These are phyloP conservation scores for Neostethus bicornis DNA, from an alignment of 2,797 vertebrate species.

Conservation along the genomic window DNA sequence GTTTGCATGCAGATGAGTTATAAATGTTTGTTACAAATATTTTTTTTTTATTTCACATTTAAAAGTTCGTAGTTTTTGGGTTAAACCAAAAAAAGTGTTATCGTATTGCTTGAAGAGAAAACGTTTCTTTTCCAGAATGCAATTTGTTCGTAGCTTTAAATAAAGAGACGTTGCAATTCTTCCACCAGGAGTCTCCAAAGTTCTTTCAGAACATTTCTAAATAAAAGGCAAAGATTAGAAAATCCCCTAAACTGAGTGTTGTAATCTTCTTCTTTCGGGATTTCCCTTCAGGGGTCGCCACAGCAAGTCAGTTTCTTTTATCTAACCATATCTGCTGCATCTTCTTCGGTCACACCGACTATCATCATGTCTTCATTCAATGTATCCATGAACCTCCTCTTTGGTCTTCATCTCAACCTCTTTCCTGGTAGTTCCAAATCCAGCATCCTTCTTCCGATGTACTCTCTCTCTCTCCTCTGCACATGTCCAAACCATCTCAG, in stretches of 20 bases:
- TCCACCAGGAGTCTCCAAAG: constrained; percentile 68
- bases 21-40: constrained; percentile 2
- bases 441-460: no score
- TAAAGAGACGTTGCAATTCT: constrained; percentile 11
- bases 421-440: no score
- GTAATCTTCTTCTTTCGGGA: no score
- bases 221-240: constrained; percentile 2
- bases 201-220: constrained; percentile 1
- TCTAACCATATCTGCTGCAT: no score
- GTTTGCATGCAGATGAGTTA: constrained; percentile 36
- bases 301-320: no score
- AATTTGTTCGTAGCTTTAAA: constrained; percentile 29
- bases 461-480: no score
- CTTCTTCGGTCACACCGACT: no score
- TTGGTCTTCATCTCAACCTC: no score
- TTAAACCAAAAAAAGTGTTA: constrained; percentile 23
- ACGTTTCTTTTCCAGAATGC: constrained; percentile 51
- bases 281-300: no score
- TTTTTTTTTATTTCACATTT: constrained; percentile 17
- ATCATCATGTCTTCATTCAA: no score
- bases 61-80: constrained; percentile 30
- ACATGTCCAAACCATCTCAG: no score
- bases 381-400: no score
- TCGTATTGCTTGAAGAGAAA: constrained; percentile 62
- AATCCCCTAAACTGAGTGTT: constrained; percentile 12